Percentiles rank a stretch among this genome's conserved stretches.
Conservation (phyloP, 2,888 invertebrate genomes). For the Toxonevra muliebris region DNA sequence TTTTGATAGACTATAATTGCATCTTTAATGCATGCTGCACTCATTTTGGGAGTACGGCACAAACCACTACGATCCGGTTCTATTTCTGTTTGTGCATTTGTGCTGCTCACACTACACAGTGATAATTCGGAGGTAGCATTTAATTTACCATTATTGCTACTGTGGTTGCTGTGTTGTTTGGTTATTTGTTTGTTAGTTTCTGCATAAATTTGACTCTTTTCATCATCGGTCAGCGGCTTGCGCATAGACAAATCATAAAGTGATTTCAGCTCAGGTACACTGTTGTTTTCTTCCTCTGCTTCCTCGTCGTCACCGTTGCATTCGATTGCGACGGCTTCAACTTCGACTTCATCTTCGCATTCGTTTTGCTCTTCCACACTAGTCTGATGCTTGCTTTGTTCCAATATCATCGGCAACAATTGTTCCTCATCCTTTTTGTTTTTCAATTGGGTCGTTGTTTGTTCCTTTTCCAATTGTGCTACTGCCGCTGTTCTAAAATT, state of each 20-base stretch:
- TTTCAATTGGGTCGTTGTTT: conserved; percentile 14
- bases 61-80: neutral
- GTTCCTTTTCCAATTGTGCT: conserved; percentile 48
- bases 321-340: neutral
- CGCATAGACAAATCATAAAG: conserved; percentile 63
- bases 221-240: conserved; percentile 64
- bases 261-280: conserved; percentile 62
- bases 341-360: conserved; percentile 22
- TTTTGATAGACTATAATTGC: conserved; percentile 64
- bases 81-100: conserved; percentile 22
- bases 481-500: conserved; percentile 68
- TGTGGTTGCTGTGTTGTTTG: conserved; percentile 31
- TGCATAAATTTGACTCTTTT: conserved; percentile 63
- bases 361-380: conserved; percentile 30
- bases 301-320: conserved; percentile 20
- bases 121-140: conserved; percentile 40
- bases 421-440: conserved; percentile 12
- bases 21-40: conserved; percentile 57
- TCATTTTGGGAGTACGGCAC: neutral
- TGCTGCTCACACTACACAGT: conserved; percentile 36
- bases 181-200: conserved; percentile 58
- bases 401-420: neutral
- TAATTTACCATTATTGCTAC: conserved; percentile 28
- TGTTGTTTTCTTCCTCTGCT: conserved; percentile 42
- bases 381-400: neutral